These are phyloP conservation scores for Gymnogyps californianus DNA, from an alignment of 2,113 vertebrate species.

Conservation along the genomic window DNA sequence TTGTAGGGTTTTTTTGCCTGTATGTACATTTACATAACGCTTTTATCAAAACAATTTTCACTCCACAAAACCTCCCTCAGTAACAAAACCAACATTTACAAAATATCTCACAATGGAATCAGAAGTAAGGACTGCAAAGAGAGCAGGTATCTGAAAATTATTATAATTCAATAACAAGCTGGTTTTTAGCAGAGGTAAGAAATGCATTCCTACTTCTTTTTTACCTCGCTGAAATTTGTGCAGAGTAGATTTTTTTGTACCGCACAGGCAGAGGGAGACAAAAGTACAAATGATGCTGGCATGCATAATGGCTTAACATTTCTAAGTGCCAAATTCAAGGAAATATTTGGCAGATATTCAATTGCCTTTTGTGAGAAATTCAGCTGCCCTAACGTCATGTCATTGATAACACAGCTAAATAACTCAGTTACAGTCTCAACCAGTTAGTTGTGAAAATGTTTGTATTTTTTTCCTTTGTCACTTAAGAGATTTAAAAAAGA, in stretches of 20 bases:
- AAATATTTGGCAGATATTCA: neutral
- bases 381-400: neutral
- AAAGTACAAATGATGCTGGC: neutral
- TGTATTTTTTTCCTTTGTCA: neutral
- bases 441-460: neutral
- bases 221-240: neutral
- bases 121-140: neutral
- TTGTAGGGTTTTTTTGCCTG: neutral
- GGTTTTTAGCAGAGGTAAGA: neutral
- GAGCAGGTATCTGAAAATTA: neutral
- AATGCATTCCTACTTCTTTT: neutral
- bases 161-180: neutral
- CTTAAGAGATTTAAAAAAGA: neutral
- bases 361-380: conserved; percentile 4
- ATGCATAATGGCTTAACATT: neutral
- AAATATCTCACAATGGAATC: neutral
- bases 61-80: neutral
- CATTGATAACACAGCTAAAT: neutral
- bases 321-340: neutral
- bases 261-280: neutral
- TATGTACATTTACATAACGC: neutral
- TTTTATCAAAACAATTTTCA: neutral
- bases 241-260: neutral
- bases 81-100: neutral
- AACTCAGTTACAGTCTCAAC: neutral